Conservation (phyloP, 2,888 invertebrate species). For the Glaucopsyche alexis region DNA sequence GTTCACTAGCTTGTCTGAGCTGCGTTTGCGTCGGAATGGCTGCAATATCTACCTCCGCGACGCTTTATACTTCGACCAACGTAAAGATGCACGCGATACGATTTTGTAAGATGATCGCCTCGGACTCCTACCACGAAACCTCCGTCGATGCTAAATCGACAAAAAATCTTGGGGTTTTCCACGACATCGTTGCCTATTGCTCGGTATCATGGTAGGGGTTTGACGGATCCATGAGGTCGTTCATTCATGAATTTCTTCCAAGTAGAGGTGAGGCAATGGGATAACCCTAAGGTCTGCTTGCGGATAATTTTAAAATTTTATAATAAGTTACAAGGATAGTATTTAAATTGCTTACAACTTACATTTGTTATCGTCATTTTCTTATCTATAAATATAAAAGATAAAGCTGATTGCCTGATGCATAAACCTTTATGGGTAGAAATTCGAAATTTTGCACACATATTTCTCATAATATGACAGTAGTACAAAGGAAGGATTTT, state of each 20-base stretch:
- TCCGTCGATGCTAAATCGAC: conserved; percentile 37
- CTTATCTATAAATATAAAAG: too few relatives aligned
- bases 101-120: conserved; percentile 75
- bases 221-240: conserved; percentile 62
- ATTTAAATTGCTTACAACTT: not conserved
- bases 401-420: too few relatives aligned
- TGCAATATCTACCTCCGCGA: conserved; percentile 64
- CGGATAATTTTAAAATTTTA: conserved; percentile 52
- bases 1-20: conserved; percentile 68
- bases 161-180: conserved; percentile 40
- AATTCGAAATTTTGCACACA: too few relatives aligned
- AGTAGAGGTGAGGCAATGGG: conserved; percentile 68
- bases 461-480: too few relatives aligned
- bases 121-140: conserved; percentile 63
- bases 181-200: conserved; percentile 32
- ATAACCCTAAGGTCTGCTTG: conserved; percentile 60
- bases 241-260: conserved; percentile 64
- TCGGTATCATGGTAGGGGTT: conserved; percentile 53
- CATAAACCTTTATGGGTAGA: too few relatives aligned
- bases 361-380: not conserved
- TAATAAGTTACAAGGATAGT: conserved; percentile 20
- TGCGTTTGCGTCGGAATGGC: conserved; percentile 74
- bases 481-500: too few relatives aligned
- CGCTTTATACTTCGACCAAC: conserved; percentile 76
- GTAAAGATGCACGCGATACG: conserved; percentile 70